Evolutionary conservation across 2,888 invertebrate genomes (phyloP), one percentile per base, ranked within the genome.

Genomic region (Chymomyza procnemis): DNA sequence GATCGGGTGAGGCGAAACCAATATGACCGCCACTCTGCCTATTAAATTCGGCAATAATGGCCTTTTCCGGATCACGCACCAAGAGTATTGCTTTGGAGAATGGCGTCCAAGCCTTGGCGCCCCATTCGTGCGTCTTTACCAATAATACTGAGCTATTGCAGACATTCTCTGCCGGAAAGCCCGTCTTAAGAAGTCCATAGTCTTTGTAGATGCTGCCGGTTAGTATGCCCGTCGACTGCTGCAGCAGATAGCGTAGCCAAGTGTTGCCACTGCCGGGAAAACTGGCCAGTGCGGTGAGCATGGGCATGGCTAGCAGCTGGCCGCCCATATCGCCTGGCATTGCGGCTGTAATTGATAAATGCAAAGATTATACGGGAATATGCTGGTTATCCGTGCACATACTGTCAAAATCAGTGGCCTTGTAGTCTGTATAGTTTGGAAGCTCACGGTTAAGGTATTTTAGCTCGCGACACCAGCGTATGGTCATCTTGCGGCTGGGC

Each of bases 201-300:
- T 96, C 96, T 92, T 95, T 95, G 90, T 96, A 96, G 47, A 96
- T 94, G 61, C 96, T 96, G 14, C 96, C 96, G 1, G 96, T 96
- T 67, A 94, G 91, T 59, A 95, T 92, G 52, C 96, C 95, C 87
- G 95, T 96, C 30, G 93, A 93, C 90, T 96, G 95, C 88, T 96
- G 96, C 56, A 96, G 89, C 52, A 96, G 90, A 88, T 96, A 96
- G 66, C 96, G 91, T 16, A 96, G 90, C 96, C 96, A 96, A 21
- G 96, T 96, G 88, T 96, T 96, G 0, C 96, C 96, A 87, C 95
- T 96, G n/a, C 96, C 96, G 4, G 96, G 96, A 89, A 95, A 95
- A 0, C 95, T 95, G 0, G 94, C 95, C 41, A 96, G 90, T 0
- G 96, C 96, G 3, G 90, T 90, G 50, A 90, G 64, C 61, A 88